Evolutionary conservation across 64 coral and sea anemone species (phyloP), one percentile per base, ranked within the genome.

Genomic region (Pocillopora damicornis): DNA sequence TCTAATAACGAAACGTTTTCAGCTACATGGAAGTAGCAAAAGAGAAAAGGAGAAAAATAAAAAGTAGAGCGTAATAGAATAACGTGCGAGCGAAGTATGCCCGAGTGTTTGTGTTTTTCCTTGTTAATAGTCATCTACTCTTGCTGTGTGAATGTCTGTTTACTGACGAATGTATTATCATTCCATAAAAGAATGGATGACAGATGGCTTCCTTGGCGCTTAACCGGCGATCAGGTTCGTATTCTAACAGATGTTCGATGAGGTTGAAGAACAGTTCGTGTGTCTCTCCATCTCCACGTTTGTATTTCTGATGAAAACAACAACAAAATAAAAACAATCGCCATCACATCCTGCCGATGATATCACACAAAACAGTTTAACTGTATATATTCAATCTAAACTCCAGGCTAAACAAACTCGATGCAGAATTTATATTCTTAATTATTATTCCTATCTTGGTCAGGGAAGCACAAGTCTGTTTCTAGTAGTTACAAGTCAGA

Each of bases 231-330:
- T 92, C 93, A 35, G 93, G 96, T 73, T 90, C 81, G 60, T 98
- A 98, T 18, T 98, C 93, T 65, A 98, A 59, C 36, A 95, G 61
- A 58, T 94, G 90, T 35, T 98, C 93, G 15, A 98, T 74, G 4
- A 98, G 81, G 72, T 98, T 94, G 17, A 98, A 98, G 61, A 98
- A 95, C 5, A 92, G 68, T 37, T 88, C 78, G 51, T 98, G 96
- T 35, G 81, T 79, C 59, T 95, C 93, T 35, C 88, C 88, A 17
- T 90, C 90, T 22, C 88, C 76, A 18, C 61, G 45, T 60, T 87
- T 91, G 78, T 98, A 95, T 90, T 92, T 98, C 96, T 98, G 71
- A 36, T 74, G 1, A 61, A 92, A 78, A n/a, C 30, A 30, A 30
- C 30, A 30, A 30, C 30, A 30, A 30, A 30, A 30, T 30, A 30